Percentiles rank a stretch among this genome's conserved stretches.
Evolutionary conservation across 2,797 vertebrate genomes (phyloP).

Genomic region (Myotis daubentonii): DNA sequence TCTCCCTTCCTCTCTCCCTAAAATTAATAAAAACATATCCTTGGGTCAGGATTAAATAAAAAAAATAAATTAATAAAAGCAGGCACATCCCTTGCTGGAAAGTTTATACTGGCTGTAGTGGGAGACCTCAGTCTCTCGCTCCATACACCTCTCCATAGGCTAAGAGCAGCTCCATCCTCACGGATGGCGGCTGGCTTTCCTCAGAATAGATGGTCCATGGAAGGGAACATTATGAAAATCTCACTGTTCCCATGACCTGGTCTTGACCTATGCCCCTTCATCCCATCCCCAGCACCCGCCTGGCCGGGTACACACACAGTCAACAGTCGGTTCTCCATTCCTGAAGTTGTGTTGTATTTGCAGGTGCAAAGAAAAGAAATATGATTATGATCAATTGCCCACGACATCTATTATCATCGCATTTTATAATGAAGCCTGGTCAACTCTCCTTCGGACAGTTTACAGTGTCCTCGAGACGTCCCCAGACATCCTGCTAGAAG

Average conservation of each 20-base stretch:
- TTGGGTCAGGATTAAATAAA: background rate
- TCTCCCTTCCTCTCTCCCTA: background rate
- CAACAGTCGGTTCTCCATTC: constrained; percentile 75
- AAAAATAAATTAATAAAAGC: background rate
- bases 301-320: constrained; percentile 89
- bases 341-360: constrained; percentile 61
- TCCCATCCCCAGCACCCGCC: background rate
- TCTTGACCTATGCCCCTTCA: background rate
- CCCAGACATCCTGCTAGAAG: constrained; percentile 93
- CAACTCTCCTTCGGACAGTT: constrained; percentile 91
- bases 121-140: background rate
- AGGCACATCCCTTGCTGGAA: too few relatives aligned
- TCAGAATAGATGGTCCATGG: background rate
- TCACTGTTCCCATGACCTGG: background rate
- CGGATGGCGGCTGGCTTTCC: background rate
- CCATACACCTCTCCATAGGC: background rate
- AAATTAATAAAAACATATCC: background rate
- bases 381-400: constrained; percentile 88
- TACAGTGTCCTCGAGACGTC: constrained; percentile 97
- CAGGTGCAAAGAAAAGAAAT: constrained; percentile 92
- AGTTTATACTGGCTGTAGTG: background rate
- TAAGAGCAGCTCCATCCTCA: background rate
- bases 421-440: constrained; percentile 95
- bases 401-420: constrained; percentile 92
- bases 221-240: background rate